Base-by-base conservation (phyloP, 2,113 vertebrate species). In the Nyctibius bracteatus region DNA sequence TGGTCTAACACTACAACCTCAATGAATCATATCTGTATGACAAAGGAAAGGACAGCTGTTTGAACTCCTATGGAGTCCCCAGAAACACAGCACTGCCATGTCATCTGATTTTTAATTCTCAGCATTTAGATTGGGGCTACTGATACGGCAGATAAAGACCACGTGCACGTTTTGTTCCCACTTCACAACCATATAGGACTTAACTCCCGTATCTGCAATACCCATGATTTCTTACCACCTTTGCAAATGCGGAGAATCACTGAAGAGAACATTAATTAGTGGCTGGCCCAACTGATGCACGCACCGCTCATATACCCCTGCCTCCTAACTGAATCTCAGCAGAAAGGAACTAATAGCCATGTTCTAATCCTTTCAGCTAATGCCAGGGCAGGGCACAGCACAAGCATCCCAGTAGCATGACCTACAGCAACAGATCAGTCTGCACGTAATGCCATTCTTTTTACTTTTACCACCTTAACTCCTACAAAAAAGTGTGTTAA, bases 261-360 rank as follows among this genome's bases (percentile, higher is more conserved):
- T 33, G 41, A 67, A 33, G 31, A 43, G 47, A 12, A 44, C 54
- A 5, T 25, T 18, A 54, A 67, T 43, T 31, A 30, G 63, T 31
- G 33, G 8, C 51, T 65, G 65, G 24, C 44, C 37, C 57, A 63
- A 27, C 4, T 17, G 52, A 66, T 8, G 14, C 25, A 33, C 0
- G 8, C 30, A 16, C n/a, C 1, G 0, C n/a, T 19, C 52, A 9
- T 0, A 0, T 9, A 47, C 17, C 23, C 14, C 16, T 66, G 52
- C 57, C 57, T 35, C 57, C 81, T 49, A 44, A 31, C 8, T 8
- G 28, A 63, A 65, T 41, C 43, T 39, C 41, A 22, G 21, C 23
- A 27, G 46, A 44, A 59, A 65, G 16, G 58, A 65, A 17, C 27
- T 2, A 33, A 61, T 1, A 49, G 41, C 35, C 41, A 16, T 1